A percentile compares a stretch with the other conserved stretches of the same genome.
Evolutionary conservation across 30 jellyfish, hydroid and myxozoan genomes (phyloP).

Genomic region (Sanderia malayensis): DNA sequence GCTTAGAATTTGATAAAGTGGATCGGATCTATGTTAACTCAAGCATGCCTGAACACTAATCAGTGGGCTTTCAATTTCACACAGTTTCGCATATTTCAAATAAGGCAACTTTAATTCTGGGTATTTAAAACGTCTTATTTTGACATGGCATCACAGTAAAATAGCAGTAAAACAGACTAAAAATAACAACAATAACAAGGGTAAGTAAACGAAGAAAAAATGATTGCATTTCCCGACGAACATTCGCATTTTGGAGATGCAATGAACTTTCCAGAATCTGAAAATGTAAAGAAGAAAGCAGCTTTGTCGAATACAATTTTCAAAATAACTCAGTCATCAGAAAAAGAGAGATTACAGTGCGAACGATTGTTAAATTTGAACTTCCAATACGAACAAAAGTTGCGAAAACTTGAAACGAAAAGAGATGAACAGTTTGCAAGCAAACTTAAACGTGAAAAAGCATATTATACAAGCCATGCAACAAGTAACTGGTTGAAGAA

Average conservation of each 20-base stretch:
- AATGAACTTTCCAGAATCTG: constrained; percentile 55
- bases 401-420: constrained; percentile 28
- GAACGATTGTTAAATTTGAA: constrained; percentile 44
- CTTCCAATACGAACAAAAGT: constrained; percentile 25
- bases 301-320: constrained; percentile 49
- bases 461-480: not conserved
- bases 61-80: too few species aligned
- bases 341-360: constrained; percentile 18
- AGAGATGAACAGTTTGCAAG: constrained; percentile 20
- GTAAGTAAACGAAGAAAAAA: not conserved
- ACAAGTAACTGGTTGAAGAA: not conserved
- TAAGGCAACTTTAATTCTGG: too few species aligned
- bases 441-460: constrained; percentile 31
- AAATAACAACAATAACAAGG: not conserved
- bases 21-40: too few species aligned
- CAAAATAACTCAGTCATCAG: constrained; percentile 57
- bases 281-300: constrained; percentile 33
- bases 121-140: too few species aligned
- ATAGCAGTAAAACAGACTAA: too few species aligned
- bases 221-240: constrained; percentile 1
- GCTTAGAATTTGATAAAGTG: too few species aligned
- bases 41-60: too few species aligned
- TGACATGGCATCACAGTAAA: too few species aligned
- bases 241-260: constrained; percentile 41
- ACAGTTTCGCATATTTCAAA: too few species aligned